Evolutionary conservation across 1,140 invertebrate genomes (phyloP), one percentile per base, ranked within the genome.

Genomic region (Brachionus calyciflorus): DNA sequence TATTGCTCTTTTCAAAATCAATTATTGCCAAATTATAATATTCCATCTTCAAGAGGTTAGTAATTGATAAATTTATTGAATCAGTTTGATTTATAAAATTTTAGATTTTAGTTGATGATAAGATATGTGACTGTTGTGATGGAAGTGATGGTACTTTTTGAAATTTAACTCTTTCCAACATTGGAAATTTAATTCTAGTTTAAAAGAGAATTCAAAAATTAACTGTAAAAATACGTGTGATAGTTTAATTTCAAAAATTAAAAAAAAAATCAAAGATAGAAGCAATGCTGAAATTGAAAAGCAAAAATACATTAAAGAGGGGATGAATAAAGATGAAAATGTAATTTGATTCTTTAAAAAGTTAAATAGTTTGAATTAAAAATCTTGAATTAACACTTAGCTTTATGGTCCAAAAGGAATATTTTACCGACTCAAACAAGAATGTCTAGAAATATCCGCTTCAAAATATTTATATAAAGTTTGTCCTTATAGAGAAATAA

Each of bases 111-210:
- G 49, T 76, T 5, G 37, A 76, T 49, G 73, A 76, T 30, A 28
- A 44, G 24, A 63, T 60, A n/a, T 76, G 73, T 49, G 73, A 76
- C 48, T 76, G 73, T 33, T 76, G 73, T 60, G 73, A 76, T 60
- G 73, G 73, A 41, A 57, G 49, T 57, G 73, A 76, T 33, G 73
- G 55, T 60, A 60, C 19, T 14, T 37, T 55, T 6, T 2, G 26
- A 21, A 17, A 21, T 53, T 33, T 19, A 48, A 26, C 14, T 17
- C 10, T 48, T 1, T 12, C 24, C 0, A 21, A 0, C 12, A 24
- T 17, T n/a, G 24, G 4, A 26, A 12, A 7, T 46, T 26, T 10
- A 46, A 69, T 46, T 30, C 1, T 30, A n/a, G 33, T 17, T 19
- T 1, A 37, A 24, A n/a, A 69, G 63, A 69, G 21, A 69, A 44